These are phyloP conservation scores for Callopanchax toddi DNA, from an alignment of 2,113 vertebrate genomes.

Conservation along the genomic window DNA sequence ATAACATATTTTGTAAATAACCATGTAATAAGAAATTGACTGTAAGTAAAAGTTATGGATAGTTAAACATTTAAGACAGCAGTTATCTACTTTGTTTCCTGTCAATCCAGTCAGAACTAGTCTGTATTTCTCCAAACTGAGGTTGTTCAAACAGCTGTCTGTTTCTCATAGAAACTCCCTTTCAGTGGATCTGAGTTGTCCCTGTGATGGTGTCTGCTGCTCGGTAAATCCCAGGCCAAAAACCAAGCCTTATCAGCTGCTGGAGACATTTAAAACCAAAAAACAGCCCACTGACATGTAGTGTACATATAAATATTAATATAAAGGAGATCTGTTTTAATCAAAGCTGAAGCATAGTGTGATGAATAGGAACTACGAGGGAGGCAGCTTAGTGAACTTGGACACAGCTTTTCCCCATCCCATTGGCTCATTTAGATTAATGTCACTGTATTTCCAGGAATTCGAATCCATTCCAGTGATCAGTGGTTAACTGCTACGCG, in stretches of 20 bases:
- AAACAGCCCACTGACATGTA: not conserved
- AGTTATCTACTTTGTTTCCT: too few relatives aligned
- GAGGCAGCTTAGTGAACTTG: constrained; percentile 20
- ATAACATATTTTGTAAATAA: too few relatives aligned
- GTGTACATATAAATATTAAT: not conserved
- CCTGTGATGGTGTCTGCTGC: too few relatives aligned
- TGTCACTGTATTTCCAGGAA: constrained; percentile 18
- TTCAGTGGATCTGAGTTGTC: too few relatives aligned
- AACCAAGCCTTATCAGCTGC: constrained; percentile 10
- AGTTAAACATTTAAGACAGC: too few relatives aligned
- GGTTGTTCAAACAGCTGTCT: too few relatives aligned
- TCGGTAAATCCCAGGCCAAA: not conserved
- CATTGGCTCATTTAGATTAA: constrained; percentile 23
- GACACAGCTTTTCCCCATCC: constrained; percentile 5
- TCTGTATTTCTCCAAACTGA: too few relatives aligned
- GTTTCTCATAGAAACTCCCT: too few relatives aligned
- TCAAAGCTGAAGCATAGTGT: not conserved
- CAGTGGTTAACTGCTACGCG: constrained; percentile 39
- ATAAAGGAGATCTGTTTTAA: too few relatives aligned
- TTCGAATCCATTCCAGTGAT: constrained; percentile 36
- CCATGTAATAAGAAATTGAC: too few relatives aligned
- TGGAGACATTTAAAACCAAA: constrained; percentile 30
- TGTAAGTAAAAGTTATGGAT: too few relatives aligned
- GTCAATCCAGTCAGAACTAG: too few relatives aligned
- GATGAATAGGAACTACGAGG: constrained; percentile 10